These are phyloP conservation scores for Montipora capricornis DNA, from an alignment of 64 coral and sea anemone genomes.

Conservation along the genomic window DNA sequence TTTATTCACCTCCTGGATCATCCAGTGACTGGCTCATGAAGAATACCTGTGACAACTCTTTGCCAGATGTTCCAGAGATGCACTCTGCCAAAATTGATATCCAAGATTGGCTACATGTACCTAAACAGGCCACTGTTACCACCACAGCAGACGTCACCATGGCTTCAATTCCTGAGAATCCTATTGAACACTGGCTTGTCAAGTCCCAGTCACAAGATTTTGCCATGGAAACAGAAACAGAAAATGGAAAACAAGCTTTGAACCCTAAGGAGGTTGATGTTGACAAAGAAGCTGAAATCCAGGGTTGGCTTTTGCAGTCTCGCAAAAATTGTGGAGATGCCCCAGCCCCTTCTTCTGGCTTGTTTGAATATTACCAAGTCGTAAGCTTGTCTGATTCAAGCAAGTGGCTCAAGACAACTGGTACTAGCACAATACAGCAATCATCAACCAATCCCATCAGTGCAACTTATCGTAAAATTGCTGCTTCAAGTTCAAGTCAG, in stretches of 20 bases:
- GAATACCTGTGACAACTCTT: background rate
- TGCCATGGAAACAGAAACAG: background rate
- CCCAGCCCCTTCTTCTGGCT: background rate
- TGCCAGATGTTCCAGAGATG: background rate
- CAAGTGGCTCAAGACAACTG: slow-evolving; percentile 63
- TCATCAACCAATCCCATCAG: slow-evolving; percentile 51
- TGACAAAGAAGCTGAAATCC: background rate
- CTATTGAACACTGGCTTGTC: slow-evolving; percentile 60
- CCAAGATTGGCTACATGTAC: slow-evolving; percentile 73
- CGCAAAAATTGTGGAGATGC: no score
- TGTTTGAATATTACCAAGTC: slow-evolving; percentile 55
- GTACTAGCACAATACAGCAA: slow-evolving; percentile 1
- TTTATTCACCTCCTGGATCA: slow-evolving; percentile 27
- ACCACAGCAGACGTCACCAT: background rate
- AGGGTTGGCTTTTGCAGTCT: background rate
- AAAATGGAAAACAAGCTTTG: background rate
- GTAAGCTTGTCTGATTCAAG: slow-evolving; percentile 59
- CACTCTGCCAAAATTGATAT: background rate
- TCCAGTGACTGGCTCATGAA: slow-evolving; percentile 61
- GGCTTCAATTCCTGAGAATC: slow-evolving; percentile 16
- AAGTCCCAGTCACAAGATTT: slow-evolving; percentile 20
- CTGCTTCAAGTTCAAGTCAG: slow-evolving; percentile 56
- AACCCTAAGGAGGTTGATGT: background rate
- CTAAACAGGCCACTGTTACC: background rate
- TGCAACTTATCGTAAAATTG: slow-evolving; percentile 67